Evolutionary conservation across 2,797 vertebrate genomes (phyloP).

Genomic region (Dallia pectoralis): DNA sequence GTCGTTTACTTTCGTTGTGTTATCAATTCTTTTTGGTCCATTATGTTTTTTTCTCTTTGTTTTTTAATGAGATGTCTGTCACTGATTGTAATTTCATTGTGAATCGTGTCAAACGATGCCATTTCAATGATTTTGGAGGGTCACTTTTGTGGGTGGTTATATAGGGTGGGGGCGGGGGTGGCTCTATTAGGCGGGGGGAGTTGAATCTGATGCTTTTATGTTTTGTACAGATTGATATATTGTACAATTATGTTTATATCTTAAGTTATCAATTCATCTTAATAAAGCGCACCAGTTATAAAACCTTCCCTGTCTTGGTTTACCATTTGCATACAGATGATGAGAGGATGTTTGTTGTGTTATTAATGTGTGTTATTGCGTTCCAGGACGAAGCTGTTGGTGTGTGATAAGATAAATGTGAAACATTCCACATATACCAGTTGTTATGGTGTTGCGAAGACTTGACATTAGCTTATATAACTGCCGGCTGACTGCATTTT

Average conservation of each 20-base stretch:
- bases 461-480: no score
- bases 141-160: slow-evolving; percentile 43
- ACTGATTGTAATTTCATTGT: slow-evolving; percentile 68
- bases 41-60: slow-evolving; percentile 38
- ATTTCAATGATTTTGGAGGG: slow-evolving; percentile 56
- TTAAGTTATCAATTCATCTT: slow-evolving; percentile 75
- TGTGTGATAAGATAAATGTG: no score
- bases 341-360: background rate
- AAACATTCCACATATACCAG: no score
- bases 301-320: slow-evolving; percentile 44
- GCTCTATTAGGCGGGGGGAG: slow-evolving; percentile 33
- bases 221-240: slow-evolving; percentile 75
- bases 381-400: no score
- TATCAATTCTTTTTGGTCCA: slow-evolving; percentile 42
- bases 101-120: slow-evolving; percentile 49
- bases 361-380: no score
- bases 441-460: no score
- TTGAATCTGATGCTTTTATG: slow-evolving; percentile 61
- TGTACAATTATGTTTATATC: slow-evolving; percentile 76
- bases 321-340: background rate
- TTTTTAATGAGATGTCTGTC: slow-evolving; percentile 49
- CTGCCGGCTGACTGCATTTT: background rate
- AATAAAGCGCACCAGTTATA: slow-evolving; percentile 75
- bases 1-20: slow-evolving; percentile 49
- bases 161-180: background rate